Evolutionary conservation across 1,140 invertebrate species (phyloP).

Genomic region (Apis dorsata): DNA sequence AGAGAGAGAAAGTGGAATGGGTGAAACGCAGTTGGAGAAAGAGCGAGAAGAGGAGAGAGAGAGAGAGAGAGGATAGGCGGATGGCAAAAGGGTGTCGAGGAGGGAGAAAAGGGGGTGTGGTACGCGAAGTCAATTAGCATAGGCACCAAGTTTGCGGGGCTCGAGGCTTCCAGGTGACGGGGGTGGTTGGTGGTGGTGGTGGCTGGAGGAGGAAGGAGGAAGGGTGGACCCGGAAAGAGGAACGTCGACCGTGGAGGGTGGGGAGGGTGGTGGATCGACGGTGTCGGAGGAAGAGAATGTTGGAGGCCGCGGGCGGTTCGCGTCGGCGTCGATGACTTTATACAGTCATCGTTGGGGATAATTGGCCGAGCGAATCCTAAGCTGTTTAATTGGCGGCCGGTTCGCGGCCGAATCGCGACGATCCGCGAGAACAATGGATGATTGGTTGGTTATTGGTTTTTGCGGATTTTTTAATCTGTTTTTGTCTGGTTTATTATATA

Average conservation of each 20-base stretch:
- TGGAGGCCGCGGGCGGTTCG: conserved; percentile 28
- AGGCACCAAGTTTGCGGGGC: conserved; percentile 57
- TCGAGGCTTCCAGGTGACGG: conserved; percentile 42
- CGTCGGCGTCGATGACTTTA: conserved; percentile 33
- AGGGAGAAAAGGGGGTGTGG: conserved; percentile 16
- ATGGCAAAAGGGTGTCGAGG: neutral
- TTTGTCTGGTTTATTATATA: no score
- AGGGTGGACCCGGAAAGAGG: conserved; percentile 20
- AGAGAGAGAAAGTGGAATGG: neutral
- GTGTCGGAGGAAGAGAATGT: conserved; percentile 28
- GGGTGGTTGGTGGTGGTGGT: conserved; percentile 20
- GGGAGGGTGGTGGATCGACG: conserved; percentile 16
- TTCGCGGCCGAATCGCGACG: neutral
- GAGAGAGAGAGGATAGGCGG: neutral
- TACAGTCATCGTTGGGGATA: conserved; percentile 28
- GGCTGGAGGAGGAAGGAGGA: neutral
- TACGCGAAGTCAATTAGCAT: conserved; percentile 61
- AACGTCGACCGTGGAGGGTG: neutral
- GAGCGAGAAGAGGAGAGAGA: no score
- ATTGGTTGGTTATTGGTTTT: no score
- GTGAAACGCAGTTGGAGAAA: no score
- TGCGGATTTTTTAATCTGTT: no score
- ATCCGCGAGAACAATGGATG: no score
- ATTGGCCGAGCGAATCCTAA: neutral
- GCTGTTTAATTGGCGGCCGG: conserved; percentile 8